Base-by-base conservation (phyloP, 2,797 vertebrate genomes). In the Malacoctenus gilli region DNA sequence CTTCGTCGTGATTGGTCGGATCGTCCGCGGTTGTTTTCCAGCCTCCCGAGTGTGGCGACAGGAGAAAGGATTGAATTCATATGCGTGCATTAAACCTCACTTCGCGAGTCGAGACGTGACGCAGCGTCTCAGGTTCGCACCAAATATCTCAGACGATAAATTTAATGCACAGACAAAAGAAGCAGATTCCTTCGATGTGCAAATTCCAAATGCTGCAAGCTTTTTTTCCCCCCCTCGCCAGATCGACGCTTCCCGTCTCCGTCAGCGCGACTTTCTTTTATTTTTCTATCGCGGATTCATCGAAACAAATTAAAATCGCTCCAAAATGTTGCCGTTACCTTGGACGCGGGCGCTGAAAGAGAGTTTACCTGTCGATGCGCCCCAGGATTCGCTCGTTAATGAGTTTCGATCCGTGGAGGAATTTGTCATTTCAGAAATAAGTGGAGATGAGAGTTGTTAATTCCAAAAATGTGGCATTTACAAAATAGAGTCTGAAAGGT, bases 131-230 rank as follows among this genome's bases (percentile, higher is more conserved):
- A n/a, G n/a, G n/a, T 49, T 18, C 31, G 7, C 12, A 7, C 0
- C 1, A 43, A 58, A 66, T 47, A 42, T 68, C 47, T 53, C 15
- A 47, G 37, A 59, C 18, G 32, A 52, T 28, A 32, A 25, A 31
- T 48, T 31, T 46, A 9, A 68, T 4, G 16, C 46, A 36, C 57
- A 74, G 66, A 66, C 59, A 52, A 56, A 55, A 63, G 62, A 34
- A 1, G 30, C 38, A 43, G 39, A 52, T 15, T 50, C 23, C n/a
- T 64, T 59, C 43, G 46, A 1, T 46, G 18, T 16, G 37, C 12
- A n/a, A 28, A 38, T 66, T 72, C 15, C 28, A 76, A 65, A 64
- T 50, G 23, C 2, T n/a, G n/a, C 13, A 13, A 0, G n/a, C 2
- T 54, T 32, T 59, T 66, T 18, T n/a, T n/a, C n/a, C n/a, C n/a